Evolutionary conservation across 2,113 vertebrate species (phyloP), one percentile per base, ranked within the genome.

Genomic region (Lonchura striata): DNA sequence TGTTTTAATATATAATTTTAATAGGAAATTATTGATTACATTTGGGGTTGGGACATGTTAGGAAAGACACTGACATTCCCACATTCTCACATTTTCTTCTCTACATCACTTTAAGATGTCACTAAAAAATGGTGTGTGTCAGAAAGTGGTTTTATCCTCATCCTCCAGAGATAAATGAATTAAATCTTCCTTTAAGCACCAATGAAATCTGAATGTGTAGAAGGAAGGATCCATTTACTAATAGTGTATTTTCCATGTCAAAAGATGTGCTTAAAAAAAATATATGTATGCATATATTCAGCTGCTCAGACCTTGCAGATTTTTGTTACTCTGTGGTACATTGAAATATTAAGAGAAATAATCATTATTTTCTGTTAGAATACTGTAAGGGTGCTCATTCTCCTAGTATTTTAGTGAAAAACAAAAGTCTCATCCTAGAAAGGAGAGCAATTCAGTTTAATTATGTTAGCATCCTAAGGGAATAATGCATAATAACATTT

Each of bases 261-360:
- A 86, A 97, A 91, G 42, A 77, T 96, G 46, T 90, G 80, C n/a
- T 76, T 94, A 19, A 65, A 92, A 97, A 35, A 95, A 76, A 64
- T 14, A 4, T 27, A 27, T 25, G 5, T 49, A 64, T 50, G 25
- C 72, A 86, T 91, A 42, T 95, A 96, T 92, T 88, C 78, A 80
- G 72, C 74, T 70, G 65, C 83, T 95, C 77, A 96, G 94, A 92
- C 68, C 70, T 95, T 94, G 54, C 56, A 96, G 69, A 33, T 90
- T 88, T 96, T 79, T 97, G n/a, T 75, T 93, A 92, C 78, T 91
- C 87, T 93, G 50, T 70, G 90, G 61, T 77, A 37, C 19, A 72
- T 22, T 80, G 86, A 87, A 84, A 82, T 96, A 78, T 92, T 88
- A 95, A 94, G 86, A 95, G 82, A 97, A 95, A 94, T 89, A 71